Evolutionary conservation across 2,797 vertebrate species (phyloP).

Genomic region (Spinus pinus): DNA sequence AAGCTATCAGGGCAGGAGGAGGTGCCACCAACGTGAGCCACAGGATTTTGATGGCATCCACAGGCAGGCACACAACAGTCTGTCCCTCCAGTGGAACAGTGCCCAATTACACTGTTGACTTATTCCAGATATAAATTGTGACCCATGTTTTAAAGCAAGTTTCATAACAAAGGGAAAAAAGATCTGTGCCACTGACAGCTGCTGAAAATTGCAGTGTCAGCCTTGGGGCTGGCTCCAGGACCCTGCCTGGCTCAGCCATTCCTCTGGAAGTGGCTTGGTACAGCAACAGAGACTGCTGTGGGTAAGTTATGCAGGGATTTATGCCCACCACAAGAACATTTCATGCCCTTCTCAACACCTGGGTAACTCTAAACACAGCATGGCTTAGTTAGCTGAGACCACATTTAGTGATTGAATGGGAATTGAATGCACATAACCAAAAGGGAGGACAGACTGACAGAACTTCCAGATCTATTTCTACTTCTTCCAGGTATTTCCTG

Average conservation of each 20-base stretch:
- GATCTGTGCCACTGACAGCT: neutral
- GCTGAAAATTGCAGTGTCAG: neutral
- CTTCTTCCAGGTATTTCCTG: neutral
- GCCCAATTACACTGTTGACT: neutral
- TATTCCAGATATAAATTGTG: neutral
- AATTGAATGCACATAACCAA: neutral
- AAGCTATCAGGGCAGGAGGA: neutral
- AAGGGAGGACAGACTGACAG: neutral
- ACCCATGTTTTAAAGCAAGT: neutral
- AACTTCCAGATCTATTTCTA: neutral
- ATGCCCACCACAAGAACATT: neutral
- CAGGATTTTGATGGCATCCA: neutral
- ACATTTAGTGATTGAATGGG: rapidly evolving
- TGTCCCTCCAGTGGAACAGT: neutral
- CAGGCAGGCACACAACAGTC: neutral
- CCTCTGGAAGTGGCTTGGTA: neutral
- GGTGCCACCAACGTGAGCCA: neutral
- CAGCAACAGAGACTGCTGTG: neutral
- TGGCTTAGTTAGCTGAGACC: neutral
- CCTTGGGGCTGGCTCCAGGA: neutral
- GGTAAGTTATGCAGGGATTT: neutral
- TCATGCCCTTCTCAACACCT: neutral
- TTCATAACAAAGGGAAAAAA: neutral
- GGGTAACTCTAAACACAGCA: neutral
- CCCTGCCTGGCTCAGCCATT: neutral